Conservation (phyloP, 2,888 invertebrate species). For the Balanococcus diminutus region DNA sequence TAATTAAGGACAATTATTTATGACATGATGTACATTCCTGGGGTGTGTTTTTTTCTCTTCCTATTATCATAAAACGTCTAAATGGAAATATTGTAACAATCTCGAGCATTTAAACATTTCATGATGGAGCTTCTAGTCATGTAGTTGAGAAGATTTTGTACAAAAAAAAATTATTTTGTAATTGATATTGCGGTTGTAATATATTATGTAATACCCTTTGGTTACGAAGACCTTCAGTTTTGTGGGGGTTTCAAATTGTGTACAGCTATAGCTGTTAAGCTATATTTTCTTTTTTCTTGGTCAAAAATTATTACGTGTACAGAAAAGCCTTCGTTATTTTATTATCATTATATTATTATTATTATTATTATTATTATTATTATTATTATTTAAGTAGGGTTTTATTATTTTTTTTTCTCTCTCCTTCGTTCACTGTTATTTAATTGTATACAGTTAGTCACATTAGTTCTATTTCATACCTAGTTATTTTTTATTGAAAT, state of each 20-base stretch:
- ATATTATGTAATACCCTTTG: neutral
- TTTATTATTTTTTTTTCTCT: conserved; percentile 36
- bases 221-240: neutral
- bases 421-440: conserved; percentile 51
- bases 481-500: conserved; percentile 44
- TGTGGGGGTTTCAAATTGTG: neutral
- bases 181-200: neutral
- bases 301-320: conserved; percentile 9
- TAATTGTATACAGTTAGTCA: conserved; percentile 53
- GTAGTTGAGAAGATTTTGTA: conserved; percentile 17
- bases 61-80: neutral
- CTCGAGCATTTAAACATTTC: conserved; percentile 26
- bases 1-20: neutral
- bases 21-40: neutral
- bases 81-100: conserved; percentile 1
- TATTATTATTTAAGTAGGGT: neutral
- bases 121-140: conserved; percentile 33
- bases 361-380: too few relatives aligned
- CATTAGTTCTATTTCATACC: conserved; percentile 45
- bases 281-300: neutral
- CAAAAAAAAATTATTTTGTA: neutral
- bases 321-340: conserved; percentile 18
- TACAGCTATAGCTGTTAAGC: neutral
- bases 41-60: neutral
- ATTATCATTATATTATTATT: too few relatives aligned